Conservation (phyloP, 35 echinoderm and acorn worm genomes). For the Patiria miniata region DNA sequence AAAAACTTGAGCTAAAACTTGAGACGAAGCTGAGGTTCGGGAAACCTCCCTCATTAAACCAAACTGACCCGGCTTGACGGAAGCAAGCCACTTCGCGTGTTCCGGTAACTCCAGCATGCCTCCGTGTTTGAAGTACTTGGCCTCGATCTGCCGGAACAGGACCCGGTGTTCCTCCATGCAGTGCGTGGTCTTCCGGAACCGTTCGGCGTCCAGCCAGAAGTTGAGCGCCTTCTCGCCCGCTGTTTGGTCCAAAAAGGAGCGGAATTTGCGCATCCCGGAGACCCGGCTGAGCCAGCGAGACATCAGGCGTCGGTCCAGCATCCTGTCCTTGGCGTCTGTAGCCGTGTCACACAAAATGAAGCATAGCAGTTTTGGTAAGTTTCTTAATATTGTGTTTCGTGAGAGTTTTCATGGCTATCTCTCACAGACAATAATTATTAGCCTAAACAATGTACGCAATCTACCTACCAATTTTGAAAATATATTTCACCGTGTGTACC, state of each 20-base stretch:
- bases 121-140: constrained; percentile 76
- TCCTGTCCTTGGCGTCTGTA: constrained; percentile 81
- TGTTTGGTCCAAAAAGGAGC: constrained; percentile 69
- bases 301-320: constrained; percentile 78
- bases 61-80: neutral
- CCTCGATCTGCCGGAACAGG: constrained; percentile 76
- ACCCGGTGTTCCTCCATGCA: constrained; percentile 24
- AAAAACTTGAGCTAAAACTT: no score
- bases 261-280: constrained; percentile 93
- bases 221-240: constrained; percentile 59
- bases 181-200: constrained; percentile 53
- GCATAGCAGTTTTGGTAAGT: no score
- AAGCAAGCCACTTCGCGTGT: constrained; percentile 37
- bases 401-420: no score
- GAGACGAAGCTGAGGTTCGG: no score
- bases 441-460: no score
- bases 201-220: constrained; percentile 95
- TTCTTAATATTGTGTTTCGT: no score
- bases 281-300: constrained; percentile 71
- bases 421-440: no score
- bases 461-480: no score
- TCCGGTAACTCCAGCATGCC: constrained; percentile 48
- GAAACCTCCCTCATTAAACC: no score
- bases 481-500: no score
- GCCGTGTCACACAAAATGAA: neutral